Conservation (phyloP, 2,113 vertebrate species). For the Salvelinus namaycush region DNA sequence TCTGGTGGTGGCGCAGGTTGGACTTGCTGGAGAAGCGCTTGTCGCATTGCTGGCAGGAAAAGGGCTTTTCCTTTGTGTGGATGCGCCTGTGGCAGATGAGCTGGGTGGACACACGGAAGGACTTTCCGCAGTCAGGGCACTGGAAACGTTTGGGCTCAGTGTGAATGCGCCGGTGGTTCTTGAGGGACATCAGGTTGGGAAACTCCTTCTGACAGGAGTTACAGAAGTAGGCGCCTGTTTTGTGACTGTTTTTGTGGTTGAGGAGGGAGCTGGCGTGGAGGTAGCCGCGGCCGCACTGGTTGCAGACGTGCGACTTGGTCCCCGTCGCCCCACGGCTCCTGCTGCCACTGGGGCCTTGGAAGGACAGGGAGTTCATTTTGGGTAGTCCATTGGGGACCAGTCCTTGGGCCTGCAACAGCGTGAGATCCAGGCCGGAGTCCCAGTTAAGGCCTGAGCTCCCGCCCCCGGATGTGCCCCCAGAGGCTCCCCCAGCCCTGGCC, state of each 20-base stretch:
- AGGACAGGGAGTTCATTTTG: slow-evolving; percentile 29
- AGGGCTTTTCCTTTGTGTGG: slow-evolving; percentile 80
- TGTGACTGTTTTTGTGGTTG: slow-evolving; percentile 79
- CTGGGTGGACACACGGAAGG: slow-evolving; percentile 73
- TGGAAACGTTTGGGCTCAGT: slow-evolving; percentile 81
- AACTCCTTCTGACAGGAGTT: slow-evolving; percentile 75
- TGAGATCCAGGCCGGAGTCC: slow-evolving; percentile 72
- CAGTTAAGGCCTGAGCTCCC: slow-evolving; percentile 61
- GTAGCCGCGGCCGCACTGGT: slow-evolving; percentile 73
- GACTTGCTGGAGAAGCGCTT: slow-evolving; percentile 76
- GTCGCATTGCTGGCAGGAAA: slow-evolving; percentile 75
- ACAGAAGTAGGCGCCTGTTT: slow-evolving; percentile 73
- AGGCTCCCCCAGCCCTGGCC: slow-evolving; percentile 29
- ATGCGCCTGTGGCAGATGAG: slow-evolving; percentile 77
- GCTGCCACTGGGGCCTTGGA: slow-evolving; percentile 37
- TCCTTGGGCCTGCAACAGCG: slow-evolving; percentile 74
- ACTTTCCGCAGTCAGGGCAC: slow-evolving; percentile 79
- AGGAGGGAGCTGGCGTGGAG: slow-evolving; percentile 75
- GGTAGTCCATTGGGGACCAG: slow-evolving; percentile 40
- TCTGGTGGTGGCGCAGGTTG: slow-evolving; percentile 82
- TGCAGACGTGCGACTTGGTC: slow-evolving; percentile 66
- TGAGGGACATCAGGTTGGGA: slow-evolving; percentile 74
- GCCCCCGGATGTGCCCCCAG: neutral
- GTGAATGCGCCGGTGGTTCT: slow-evolving; percentile 77
- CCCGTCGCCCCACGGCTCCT: slow-evolving; percentile 27